Evolutionary conservation across 2,797 vertebrate species (phyloP).

Genomic region (Chrosomus eos): DNA sequence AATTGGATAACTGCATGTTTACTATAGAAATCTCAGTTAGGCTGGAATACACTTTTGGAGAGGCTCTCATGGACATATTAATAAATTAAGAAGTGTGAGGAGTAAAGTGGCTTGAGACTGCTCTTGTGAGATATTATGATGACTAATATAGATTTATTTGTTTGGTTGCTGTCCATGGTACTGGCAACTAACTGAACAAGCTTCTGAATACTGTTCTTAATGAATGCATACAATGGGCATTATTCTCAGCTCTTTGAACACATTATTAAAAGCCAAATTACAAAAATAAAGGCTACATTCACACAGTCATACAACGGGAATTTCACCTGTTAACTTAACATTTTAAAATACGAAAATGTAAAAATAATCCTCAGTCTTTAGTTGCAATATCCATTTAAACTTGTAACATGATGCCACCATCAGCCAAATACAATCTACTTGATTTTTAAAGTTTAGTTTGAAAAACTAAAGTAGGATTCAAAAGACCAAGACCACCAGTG

Average conservation of each 20-base stretch:
- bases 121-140: not conserved
- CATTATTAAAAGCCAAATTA: not conserved
- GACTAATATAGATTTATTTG: constrained; percentile 51
- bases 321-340: constrained; percentile 12
- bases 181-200: constrained; percentile 50
- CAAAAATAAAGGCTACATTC: not conserved
- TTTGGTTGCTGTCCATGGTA: constrained; percentile 70
- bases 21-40: not conserved
- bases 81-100: not conserved
- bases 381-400: not conserved
- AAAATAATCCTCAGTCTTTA: not conserved
- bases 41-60: not conserved
- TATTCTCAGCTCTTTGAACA: not conserved
- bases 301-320: constrained; percentile 20
- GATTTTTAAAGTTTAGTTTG: not conserved
- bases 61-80: not conserved
- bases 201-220: not conserved
- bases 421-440: not conserved
- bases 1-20: not conserved
- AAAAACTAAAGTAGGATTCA: not conserved
- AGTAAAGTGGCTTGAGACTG: not conserved
- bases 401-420: not conserved
- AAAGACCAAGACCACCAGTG: not conserved
- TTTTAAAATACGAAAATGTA: not conserved
- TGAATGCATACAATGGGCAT: not conserved